phyloP scores from a whole-genome alignment of 1,140 invertebrate species.

The Aphaenogaster ashmeadi region DNA sequence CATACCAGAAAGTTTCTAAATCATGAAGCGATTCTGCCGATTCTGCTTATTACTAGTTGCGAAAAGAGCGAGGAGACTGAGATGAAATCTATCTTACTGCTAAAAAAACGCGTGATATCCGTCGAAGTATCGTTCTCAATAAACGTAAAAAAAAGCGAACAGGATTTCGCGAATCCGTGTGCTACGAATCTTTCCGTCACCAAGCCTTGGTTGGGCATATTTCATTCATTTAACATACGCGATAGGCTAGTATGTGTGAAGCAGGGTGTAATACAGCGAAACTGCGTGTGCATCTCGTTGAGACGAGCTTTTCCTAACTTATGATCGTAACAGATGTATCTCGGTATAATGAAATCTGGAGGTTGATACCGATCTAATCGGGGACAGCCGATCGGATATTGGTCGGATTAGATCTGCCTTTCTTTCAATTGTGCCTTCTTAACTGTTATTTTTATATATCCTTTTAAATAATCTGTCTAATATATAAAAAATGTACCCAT shows the following conservation, averaged over 20 bases:
- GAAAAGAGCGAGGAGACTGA: slow-evolving; percentile 7
- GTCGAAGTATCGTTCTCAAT: slow-evolving; percentile 21
- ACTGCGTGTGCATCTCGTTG: slow-evolving; percentile 30
- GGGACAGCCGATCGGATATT: not conserved
- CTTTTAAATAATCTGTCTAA: slow-evolving; percentile 21
- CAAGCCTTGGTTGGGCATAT: slow-evolving; percentile 55
- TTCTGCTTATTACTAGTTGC: not conserved
- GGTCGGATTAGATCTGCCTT: not conserved
- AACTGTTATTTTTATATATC: not conserved
- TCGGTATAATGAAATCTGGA: slow-evolving; percentile 1
- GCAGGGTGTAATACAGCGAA: slow-evolving; percentile 20
- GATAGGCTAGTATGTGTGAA: slow-evolving; percentile 43
- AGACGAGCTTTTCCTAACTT: slow-evolving; percentile 24
- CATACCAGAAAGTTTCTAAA: not conserved
- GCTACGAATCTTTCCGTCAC: slow-evolving; percentile 45
- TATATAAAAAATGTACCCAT: slow-evolving; percentile 30
- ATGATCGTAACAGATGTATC: slow-evolving; percentile 32
- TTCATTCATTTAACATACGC: slow-evolving; percentile 41
- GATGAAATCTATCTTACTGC: slow-evolving; percentile 21
- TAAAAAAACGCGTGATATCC: slow-evolving; percentile 23
- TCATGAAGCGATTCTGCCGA: not conserved
- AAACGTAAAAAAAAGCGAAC: slow-evolving; percentile 30
- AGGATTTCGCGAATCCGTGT: not conserved
- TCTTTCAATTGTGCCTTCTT: slow-evolving; percentile 1
- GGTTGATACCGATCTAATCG: not conserved